Evolutionary conservation across 2,888 invertebrate species (phyloP).

Genomic region (Trichopoda pennipes): DNA sequence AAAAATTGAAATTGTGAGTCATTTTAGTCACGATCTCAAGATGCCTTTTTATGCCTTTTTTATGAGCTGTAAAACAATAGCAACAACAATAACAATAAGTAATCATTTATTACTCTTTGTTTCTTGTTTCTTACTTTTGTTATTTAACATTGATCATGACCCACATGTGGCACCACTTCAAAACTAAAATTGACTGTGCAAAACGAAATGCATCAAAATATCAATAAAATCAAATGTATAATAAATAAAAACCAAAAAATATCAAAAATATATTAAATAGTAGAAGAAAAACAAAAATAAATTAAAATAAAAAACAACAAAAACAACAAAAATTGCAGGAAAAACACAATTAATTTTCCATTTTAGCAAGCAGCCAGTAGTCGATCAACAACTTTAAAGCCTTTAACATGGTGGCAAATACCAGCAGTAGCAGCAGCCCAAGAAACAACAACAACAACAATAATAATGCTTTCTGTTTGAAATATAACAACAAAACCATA

Average conservation of each 20-base stretch:
- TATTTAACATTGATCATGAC: slow-evolving; percentile 70
- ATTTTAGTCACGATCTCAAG: slow-evolving; percentile 47
- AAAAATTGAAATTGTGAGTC: slow-evolving; percentile 31
- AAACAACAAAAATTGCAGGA: slow-evolving; percentile 60
- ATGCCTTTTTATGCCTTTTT: slow-evolving; percentile 31
- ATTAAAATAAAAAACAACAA: slow-evolving; percentile 36
- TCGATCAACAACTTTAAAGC: slow-evolving; percentile 43
- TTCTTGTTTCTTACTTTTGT: not conserved
- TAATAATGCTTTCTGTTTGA: slow-evolving; percentile 23
- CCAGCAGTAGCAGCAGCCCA: slow-evolving; percentile 10
- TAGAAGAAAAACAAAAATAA: slow-evolving; percentile 18
- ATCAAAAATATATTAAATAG: not conserved
- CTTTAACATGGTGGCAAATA: slow-evolving; percentile 39
- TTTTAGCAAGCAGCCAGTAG: slow-evolving; percentile 45
- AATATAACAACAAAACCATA: slow-evolving; percentile 44
- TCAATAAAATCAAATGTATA: slow-evolving; percentile 15
- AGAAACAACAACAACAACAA: slow-evolving; percentile 4
- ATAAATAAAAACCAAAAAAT: slow-evolving; percentile 10
- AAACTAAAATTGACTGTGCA: slow-evolving; percentile 43
- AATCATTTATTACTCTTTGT: slow-evolving; percentile 20
- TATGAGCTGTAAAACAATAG: slow-evolving; percentile 10
- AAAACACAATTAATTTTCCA: slow-evolving; percentile 65
- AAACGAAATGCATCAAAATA: slow-evolving; percentile 41
- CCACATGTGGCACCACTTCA: slow-evolving; percentile 59
- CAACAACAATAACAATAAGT: slow-evolving; percentile 12